A percentile compares a stretch with the other conserved stretches of the same genome.
phyloP scores from a whole-genome alignment of 2,888 invertebrate species.

The Polydrusus cervinus region DNA sequence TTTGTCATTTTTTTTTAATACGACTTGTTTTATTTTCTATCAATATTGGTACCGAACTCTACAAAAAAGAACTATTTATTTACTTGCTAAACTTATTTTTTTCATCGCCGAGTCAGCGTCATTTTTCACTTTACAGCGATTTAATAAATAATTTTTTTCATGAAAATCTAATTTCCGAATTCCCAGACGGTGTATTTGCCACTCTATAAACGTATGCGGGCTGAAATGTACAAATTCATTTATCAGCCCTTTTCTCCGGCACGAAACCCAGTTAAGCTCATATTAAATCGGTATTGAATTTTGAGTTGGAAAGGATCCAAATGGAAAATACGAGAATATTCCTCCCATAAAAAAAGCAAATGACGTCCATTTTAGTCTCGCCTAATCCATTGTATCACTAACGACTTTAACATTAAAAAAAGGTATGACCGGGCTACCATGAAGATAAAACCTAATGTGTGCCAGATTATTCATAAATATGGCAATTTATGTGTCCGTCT shows the following conservation, averaged over 20 bases:
- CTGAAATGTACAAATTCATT: constrained; percentile 7
- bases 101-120: no score
- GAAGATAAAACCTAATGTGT: no score
- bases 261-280: constrained; percentile 16
- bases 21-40: no score
- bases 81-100: neutral
- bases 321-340: constrained; percentile 14
- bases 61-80: no score
- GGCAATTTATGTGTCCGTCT: no score
- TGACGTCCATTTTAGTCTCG: constrained; percentile 6
- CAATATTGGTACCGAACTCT: no score
- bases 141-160: neutral
- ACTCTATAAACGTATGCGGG: neutral
- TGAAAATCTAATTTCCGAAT: constrained; percentile 9
- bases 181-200: neutral
- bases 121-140: neutral
- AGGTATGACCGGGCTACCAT: neutral
- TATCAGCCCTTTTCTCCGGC: neutral
- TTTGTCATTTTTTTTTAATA: no score
- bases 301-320: constrained; percentile 23
- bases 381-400: constrained; percentile 3
- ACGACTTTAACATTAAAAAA: constrained; percentile 14
- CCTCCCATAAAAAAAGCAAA: constrained; percentile 2
- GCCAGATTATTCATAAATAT: no score
- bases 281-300: constrained; percentile 16